These are phyloP conservation scores for Idaea dimidiata DNA, from an alignment of 2,888 invertebrate genomes.

Conservation along the genomic window DNA sequence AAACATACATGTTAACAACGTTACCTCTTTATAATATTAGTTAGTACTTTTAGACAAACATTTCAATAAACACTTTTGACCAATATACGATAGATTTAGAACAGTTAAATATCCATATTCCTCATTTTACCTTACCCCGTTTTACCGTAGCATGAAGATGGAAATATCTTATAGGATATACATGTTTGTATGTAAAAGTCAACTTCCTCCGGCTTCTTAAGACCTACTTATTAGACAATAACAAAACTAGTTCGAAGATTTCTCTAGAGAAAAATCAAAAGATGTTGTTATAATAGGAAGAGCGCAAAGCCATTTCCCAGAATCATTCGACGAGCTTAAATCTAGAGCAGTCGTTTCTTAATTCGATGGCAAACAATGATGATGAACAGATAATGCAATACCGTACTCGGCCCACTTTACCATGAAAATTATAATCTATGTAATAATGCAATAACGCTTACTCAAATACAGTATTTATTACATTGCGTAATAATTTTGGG, in stretches of 20 bases:
- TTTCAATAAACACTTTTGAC: no score
- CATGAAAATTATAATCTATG: conserved; percentile 37
- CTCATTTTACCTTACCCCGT: no score
- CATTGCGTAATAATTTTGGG: neutral
- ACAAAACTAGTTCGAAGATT: conserved; percentile 56
- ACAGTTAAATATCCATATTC: no score
- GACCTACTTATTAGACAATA: conserved; percentile 28
- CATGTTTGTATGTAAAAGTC: neutral
- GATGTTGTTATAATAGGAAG: conserved; percentile 57
- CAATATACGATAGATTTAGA: no score
- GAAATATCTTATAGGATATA: neutral
- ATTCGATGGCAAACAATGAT: conserved; percentile 55
- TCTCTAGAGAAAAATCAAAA: conserved; percentile 59
- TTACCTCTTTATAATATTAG: no score
- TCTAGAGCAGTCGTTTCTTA: conserved; percentile 63
- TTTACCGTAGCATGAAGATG: no score
- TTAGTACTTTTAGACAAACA: no score
- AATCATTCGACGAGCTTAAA: conserved; percentile 57
- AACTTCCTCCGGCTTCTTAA: neutral
- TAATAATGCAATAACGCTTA: conserved; percentile 14
- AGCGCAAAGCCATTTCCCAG: conserved; percentile 66
- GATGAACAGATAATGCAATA: conserved; percentile 43
- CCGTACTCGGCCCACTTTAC: conserved; percentile 57
- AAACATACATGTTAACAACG: no score
- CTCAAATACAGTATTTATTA: conserved; percentile 9